Evolutionary conservation across 1,140 invertebrate genomes (phyloP).

Genomic region (Pectinophora gossypiella): DNA sequence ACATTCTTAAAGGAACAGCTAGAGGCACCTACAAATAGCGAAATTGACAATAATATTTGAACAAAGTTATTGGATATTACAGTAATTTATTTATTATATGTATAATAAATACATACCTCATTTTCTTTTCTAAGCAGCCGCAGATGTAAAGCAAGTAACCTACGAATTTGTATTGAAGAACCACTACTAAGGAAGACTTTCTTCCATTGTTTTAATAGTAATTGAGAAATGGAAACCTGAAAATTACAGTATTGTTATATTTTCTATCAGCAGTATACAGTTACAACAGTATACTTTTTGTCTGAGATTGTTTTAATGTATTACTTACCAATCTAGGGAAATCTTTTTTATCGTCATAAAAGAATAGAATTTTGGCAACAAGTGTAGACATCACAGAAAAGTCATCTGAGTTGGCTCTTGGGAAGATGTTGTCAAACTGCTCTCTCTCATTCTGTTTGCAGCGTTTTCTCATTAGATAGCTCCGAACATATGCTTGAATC

Average conservation of each 20-base stretch:
- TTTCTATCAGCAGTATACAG: constrained; percentile 7
- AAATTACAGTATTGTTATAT: too few relatives aligned
- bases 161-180: constrained; percentile 78
- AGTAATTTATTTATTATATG: too few relatives aligned
- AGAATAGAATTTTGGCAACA: constrained; percentile 83
- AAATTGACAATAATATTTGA: too few relatives aligned
- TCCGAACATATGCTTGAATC: constrained; percentile 88
- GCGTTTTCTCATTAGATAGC: constrained; percentile 82
- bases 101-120: constrained; percentile 39
- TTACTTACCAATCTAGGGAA: constrained; percentile 81
- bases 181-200: constrained; percentile 72
- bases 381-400: constrained; percentile 74
- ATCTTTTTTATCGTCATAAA: constrained; percentile 84
- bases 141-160: constrained; percentile 77
- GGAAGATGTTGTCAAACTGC: constrained; percentile 81
- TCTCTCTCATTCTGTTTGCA: constrained; percentile 79
- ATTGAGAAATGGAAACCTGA: constrained; percentile 77
- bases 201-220: constrained; percentile 77
- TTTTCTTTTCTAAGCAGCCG: constrained; percentile 56
- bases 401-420: constrained; percentile 69
- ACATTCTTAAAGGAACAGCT: constrained; percentile 85
- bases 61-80: too few relatives aligned
- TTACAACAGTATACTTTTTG: not conserved
- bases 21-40: constrained; percentile 77
- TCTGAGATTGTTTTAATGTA: not conserved